Percentiles rank a stretch among this genome's conserved stretches.
These are phyloP conservation scores for Bruchidius siliquastri DNA, from an alignment of 2,888 invertebrate species.

Conservation along the genomic window DNA sequence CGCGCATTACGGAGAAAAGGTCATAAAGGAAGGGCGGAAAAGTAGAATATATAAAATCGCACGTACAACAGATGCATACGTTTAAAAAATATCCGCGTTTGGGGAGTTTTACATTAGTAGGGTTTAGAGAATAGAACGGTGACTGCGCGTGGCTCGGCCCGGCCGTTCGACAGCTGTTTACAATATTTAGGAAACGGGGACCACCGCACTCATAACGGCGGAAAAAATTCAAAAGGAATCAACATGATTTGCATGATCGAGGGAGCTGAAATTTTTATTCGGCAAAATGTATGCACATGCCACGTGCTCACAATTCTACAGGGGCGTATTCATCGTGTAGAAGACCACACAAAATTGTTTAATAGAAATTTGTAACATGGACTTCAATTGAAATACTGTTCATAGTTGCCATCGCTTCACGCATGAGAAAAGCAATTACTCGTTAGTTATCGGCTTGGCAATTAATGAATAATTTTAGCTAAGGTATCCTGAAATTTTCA, in stretches of 20 bases:
- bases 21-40: too few relatives aligned
- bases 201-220: constrained; percentile 34
- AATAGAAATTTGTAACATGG: too few relatives aligned
- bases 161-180: constrained; percentile 39
- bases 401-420: too few relatives aligned
- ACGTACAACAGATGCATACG: constrained; percentile 41
- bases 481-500: too few relatives aligned
- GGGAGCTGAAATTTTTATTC: constrained; percentile 18
- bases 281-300: neutral
- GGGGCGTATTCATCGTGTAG: too few relatives aligned
- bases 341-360: too few relatives aligned
- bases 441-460: too few relatives aligned
- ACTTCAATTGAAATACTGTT: too few relatives aligned
- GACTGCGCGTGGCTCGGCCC: constrained; percentile 8
- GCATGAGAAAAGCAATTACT: too few relatives aligned
- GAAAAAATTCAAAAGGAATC: constrained; percentile 40
- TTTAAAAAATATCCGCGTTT: constrained; percentile 36
- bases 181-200: constrained; percentile 46
- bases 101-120: constrained; percentile 26
- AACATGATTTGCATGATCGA: constrained; percentile 41
- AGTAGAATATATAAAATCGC: neutral
- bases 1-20: too few relatives aligned
- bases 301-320: neutral
- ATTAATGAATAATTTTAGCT: too few relatives aligned
- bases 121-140: constrained; percentile 11